Base-by-base conservation (phyloP, 2,888 invertebrate species). In the Mesorhabditis spiculigera region DNA sequence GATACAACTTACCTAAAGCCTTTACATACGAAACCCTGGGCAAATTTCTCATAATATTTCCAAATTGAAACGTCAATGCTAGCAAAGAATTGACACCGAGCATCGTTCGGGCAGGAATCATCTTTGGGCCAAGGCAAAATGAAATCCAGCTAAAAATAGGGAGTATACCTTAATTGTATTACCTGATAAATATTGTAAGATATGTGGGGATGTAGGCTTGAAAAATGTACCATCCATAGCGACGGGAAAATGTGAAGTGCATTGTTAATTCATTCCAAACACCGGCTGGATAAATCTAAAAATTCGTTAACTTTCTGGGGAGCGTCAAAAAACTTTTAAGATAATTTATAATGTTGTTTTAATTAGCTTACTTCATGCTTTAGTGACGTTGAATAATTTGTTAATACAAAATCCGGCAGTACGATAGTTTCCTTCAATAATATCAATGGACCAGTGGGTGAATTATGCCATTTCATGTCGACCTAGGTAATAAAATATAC, bases 181-280 rank as follows among this genome's bases (percentile, higher is more conserved):
- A 85, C 73, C 81, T 81, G 68, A 86, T 86, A 71, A 86, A 86
- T 65, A 86, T 85, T 5, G 85, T 85, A 6, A 85, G 76, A 75
- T 84, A 85, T n/a, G 85, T 84, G 16, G 85, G 85, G 63, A 85
- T 76, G 68, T 84, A 86, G n/a, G 85, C 85, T 73, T 85, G 85
- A 63, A 86, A 77, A 69, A 84, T 81, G 77, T 86, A 86, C 81
- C 84, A 86, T 44, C 85, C 86, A 73, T 81, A 86, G 16, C 83
- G 77, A 16, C 86, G 73, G 65, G 78, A 76, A 73, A 86, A 86
- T 5, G 74, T 74, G 72, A 85, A 84, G 41, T 75, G 78, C 78
- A 86, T 82, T 13, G 80, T 83, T 67, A 85, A 71, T 71, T 85
- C 85, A 65, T 85, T 82, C 83, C 85, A 85, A 44, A 80, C 76